Evolutionary conservation across 2,888 invertebrate species (phyloP), one percentile per base, ranked within the genome.

Genomic region (Ashinkailepas kermadecensis): DNA sequence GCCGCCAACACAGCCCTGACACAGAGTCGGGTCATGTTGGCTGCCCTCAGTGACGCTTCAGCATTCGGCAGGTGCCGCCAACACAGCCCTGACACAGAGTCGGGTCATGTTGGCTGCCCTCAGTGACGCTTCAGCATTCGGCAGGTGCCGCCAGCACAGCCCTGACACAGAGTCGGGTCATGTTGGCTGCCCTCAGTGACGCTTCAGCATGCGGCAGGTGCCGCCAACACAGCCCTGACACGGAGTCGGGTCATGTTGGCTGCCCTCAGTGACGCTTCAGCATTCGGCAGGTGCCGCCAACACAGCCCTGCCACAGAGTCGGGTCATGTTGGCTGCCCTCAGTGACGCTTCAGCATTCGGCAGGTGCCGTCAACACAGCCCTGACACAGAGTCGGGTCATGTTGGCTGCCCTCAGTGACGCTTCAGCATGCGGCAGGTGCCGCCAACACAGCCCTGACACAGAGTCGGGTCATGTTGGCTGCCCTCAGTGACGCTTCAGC

Each of bases 381-480:
- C 39, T 70, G 70, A 39, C 70, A 70, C 39, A 70, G 70, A 3
- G 39, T 13, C 0, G 70, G 25, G 39, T 70, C 39, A 39, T 70
- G 70, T n/a, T n/a, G n/a, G n/a, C n/a, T n/a, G n/a, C n/a, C n/a
- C n/a, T n/a, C 23, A 18, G 23, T 8, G n/a, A 10, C 65, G 65
- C 23, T 23, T n/a, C 67, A 67, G 67, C 70, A 70, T 70, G 10
- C 70, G 70, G 39, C 70, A 70, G 39, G 70, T 70, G 39, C 70
- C 70, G 70, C 39, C 70, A 1, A 39, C 25, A 39, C 70, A 70
- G 70, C 70, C 70, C 39, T 70, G 70, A 39, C 70, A 70, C 39
- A 70, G 70, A 3, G 39, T 13, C 0, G 70, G 25, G 39, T 70
- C 39, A 39, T 70, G 70, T n/a, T n/a, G n/a, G n/a, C n/a, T n/a